Evolutionary conservation across 1,140 invertebrate genomes (phyloP), one percentile per base, ranked within the genome.

Genomic region (Medauroidea extradentata): DNA sequence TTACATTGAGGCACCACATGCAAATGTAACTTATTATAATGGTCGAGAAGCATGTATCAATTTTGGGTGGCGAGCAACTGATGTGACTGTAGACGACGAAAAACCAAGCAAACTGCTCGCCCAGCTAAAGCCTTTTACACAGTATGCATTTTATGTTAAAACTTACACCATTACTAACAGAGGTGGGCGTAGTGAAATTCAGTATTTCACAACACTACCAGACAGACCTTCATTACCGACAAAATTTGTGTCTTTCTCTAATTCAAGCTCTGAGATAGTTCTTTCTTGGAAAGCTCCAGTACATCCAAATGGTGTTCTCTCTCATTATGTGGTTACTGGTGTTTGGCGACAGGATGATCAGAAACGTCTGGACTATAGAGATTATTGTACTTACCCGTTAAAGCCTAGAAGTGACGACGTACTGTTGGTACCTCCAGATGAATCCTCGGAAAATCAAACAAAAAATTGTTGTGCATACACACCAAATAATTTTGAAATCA

Each of bases 111-210:
- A 34, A 34, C 29, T 34, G 4, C 11, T 55, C 19, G 44, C 53
- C 16, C 29, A 44, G 25, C 69, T 89, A 9, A 79, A 83, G 58
- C 79, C 85, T 3, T 86, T 74, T 66, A 86, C 85, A 0, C 76
- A 72, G 55, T 90, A 90, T 70, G 84, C 81, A n/a, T 78, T 80
- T 14, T 89, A 86, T 68, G 81, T 89, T 7, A 81, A 85, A 64
- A 84, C 83, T 0, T 79, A 76, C 53, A 77, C 73, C 0, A 70
- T 78, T 53, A 73, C 72, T 42, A 63, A 61, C 14, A 61, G 63
- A 18, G 69, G 73, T 0, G 69, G 69, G 2, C 71, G 76, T 46
- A 85, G 83, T 60, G 64, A 75, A 2, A 78, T 87, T 2, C 72
- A 78, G 19, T 85, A 80, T 66, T 87, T 89, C 65, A 74, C 63